Base-by-base conservation (phyloP, 2,888 invertebrate species). In the Andrena hattorfiana region DNA sequence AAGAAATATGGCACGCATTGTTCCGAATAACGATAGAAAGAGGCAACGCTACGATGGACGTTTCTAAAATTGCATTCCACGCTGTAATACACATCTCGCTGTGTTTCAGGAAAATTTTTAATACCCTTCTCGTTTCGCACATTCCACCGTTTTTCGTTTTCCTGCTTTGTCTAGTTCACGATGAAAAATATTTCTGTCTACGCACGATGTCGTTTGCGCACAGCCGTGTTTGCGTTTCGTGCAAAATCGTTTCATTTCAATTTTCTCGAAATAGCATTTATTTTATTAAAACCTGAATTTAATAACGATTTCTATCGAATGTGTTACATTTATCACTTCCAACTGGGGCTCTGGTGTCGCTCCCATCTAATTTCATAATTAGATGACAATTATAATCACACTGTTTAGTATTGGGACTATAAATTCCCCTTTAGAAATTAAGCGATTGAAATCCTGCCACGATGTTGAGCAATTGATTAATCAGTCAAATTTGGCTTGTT, bases 61-160 rank as follows among this genome's bases (percentile, higher is more conserved):
- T 74, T 74, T 77, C 81, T 79, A 81, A 83, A 83, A 83, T 83
- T 81, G 68, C 81, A 75, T 84, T 84, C 77, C 77, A n/a, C 59
- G 51, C 8, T 13, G 60, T 75, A 78, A 77, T 64, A 63, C 60
- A 63, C 71, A 63, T 48, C 63, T 70, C 56, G 70, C 56, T 48
- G 59, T 70, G 51, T 32, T 72, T 66, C 30, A 28, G 32, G 35
- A 59, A 23, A 66, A 48, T 68, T 76, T 83, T 76, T 67, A 64
- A 68, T 72, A 60, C 49, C 42, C 35, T 48, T 28, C 56, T 30
- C 77, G 77, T 48, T 72, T 67, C n/a, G 2, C 60, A 20, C 35
- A 54, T 56, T 67, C 42, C 70, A 10, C 49, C n/a, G n/a, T 16
- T 51, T 28, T 51, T 42, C 48, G n/a, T 7, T 20, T 28, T 10